Evolutionary conservation across 1,140 invertebrate species (phyloP).

Genomic region (Ips typographus): DNA sequence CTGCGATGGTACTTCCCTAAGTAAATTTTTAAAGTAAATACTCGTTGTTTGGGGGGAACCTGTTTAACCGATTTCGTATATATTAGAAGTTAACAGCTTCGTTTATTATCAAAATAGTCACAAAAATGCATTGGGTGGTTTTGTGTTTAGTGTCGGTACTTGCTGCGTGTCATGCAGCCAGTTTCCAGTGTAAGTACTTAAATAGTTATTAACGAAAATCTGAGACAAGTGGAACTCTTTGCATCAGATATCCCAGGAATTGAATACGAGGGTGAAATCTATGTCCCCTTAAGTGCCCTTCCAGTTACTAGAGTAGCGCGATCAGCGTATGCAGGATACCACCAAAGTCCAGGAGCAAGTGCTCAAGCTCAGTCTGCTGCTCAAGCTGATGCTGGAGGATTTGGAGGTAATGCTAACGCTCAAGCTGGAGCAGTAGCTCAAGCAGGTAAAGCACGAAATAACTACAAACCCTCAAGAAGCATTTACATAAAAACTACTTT

Average conservation of each 20-base stretch:
- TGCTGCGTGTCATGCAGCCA: neutral
- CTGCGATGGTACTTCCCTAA: conserved; percentile 13
- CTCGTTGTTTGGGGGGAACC: conserved; percentile 11
- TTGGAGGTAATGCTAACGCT: conserved; percentile 2
- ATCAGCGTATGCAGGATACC: conserved; percentile 7
- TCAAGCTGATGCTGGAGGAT: neutral
- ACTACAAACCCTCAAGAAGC: neutral
- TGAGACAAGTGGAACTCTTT: neutral
- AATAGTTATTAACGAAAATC: neutral
- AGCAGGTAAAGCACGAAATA: neutral
- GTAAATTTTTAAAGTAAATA: conserved; percentile 12
- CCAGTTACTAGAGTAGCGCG: conserved; percentile 7
- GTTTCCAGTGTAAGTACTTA: conserved; percentile 6
- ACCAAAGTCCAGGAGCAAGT: neutral
- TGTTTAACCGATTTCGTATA: conserved; percentile 7
- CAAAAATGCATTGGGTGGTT: conserved; percentile 8
- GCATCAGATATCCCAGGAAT: conserved; percentile 20
- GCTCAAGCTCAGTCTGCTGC: neutral
- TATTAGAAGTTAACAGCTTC: conserved; percentile 10
- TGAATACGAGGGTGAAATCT: conserved; percentile 26
- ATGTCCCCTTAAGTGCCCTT: conserved; percentile 12
- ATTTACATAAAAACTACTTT: neutral
- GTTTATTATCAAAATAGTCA: conserved; percentile 2
- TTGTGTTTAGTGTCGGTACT: neutral
- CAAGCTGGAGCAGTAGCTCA: neutral